Percentiles rank a stretch among this genome's conserved stretches.
Conservation (phyloP, 92 coral and sea anemone genomes). For the Blastomussa wellsi region DNA sequence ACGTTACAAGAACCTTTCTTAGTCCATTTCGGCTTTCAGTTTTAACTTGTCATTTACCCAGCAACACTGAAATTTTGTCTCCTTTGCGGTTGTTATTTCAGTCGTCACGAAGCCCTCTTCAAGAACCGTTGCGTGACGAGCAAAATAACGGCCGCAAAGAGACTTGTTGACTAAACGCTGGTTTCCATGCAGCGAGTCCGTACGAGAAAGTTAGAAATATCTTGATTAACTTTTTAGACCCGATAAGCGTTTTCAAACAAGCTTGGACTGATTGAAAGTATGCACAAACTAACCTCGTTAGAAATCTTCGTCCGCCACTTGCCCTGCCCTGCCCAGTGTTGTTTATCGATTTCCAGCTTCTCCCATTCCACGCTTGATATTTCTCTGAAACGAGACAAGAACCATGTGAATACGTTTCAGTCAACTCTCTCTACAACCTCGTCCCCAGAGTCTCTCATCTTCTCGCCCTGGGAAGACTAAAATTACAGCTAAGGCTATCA, state of each 20-base stretch:
- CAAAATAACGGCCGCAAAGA: not conserved
- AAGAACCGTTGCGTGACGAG: not conserved
- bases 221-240: not conserved
- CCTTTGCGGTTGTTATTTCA: not conserved
- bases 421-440: too few species aligned
- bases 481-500: too few species aligned
- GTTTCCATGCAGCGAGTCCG: not conserved
- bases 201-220: too few species aligned
- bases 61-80: not conserved
- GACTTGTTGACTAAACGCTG: not conserved
- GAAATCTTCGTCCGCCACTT: not conserved
- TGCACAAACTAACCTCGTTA: not conserved
- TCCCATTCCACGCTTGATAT: not conserved
- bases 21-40: not conserved
- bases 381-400: not conserved
- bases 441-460: too few species aligned
- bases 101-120: not conserved
- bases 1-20: not conserved
- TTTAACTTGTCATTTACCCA: not conserved
- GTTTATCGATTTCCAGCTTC: not conserved
- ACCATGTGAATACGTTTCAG: not conserved
- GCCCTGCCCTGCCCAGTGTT: not conserved
- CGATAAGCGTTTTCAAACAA: too few species aligned
- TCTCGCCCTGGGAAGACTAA: too few species aligned
- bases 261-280: not conserved